A percentile compares a stretch with the other conserved stretches of the same genome.
These are phyloP conservation scores for Rhipidura dahli DNA, from an alignment of 2,113 vertebrate species.

Conservation along the genomic window DNA sequence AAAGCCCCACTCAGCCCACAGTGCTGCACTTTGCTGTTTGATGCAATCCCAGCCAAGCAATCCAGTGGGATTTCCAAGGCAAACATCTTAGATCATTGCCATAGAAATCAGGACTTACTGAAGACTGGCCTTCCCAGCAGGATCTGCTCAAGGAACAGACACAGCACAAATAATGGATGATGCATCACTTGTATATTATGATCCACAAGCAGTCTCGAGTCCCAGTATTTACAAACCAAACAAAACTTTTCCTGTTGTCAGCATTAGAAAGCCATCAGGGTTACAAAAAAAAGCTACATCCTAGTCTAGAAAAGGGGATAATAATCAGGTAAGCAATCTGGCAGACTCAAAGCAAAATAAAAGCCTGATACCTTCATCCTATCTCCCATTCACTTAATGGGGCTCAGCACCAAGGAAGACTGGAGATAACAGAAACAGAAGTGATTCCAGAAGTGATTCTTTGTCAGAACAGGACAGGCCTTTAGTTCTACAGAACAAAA, in stretches of 20 bases:
- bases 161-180: not conserved
- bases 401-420: not conserved
- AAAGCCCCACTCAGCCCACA: not conserved
- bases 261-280: not conserved
- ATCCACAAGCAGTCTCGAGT: not conserved
- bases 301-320: not conserved
- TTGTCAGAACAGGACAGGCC: not conserved
- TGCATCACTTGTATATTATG: not conserved
- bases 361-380: not conserved
- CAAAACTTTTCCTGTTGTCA: not conserved
- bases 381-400: accelerated
- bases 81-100: not conserved
- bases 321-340: not conserved
- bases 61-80: accelerated
- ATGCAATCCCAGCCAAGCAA: not conserved
- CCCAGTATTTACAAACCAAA: not conserved
- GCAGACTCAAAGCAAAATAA: no score
- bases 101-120: not conserved
- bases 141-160: not conserved
- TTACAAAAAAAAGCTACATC: not conserved
- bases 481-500: not conserved
- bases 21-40: accelerated
- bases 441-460: not conserved
- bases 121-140: not conserved
- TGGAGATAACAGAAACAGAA: not conserved